Conservation (phyloP, 2,113 vertebrate species). For the Hyaena hyaena region DNA sequence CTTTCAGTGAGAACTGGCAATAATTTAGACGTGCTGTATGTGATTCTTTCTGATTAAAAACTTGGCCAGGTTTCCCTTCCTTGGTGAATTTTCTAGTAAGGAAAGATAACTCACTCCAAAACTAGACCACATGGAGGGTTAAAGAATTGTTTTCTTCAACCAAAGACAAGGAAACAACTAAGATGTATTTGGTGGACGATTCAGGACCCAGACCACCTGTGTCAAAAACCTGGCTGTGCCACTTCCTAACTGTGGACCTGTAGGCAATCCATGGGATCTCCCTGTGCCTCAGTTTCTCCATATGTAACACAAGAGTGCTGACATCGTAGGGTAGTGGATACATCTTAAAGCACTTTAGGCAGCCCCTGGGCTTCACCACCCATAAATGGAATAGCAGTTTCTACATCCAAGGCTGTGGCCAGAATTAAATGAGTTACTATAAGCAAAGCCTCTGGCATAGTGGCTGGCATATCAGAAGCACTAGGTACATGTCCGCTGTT, state of each 20-base stretch:
- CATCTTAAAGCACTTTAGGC: not conserved
- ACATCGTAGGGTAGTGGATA: not conserved
- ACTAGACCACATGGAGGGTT: not conserved
- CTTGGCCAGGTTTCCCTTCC: not conserved
- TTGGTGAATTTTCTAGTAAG: not conserved
- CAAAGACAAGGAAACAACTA: not conserved
- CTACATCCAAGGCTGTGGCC: not conserved
- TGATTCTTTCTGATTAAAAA: slow-evolving; percentile 44
- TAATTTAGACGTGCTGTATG: not conserved
- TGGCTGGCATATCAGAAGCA: not conserved
- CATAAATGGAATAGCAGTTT: not conserved
- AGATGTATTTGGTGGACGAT: not conserved
- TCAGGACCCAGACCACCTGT: not conserved
- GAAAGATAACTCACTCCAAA: slow-evolving; percentile 8
- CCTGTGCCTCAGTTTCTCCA: not conserved
- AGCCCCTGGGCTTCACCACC: not conserved
- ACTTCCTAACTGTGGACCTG: not conserved
- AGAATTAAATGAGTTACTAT: not conserved
- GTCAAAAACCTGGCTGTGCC: not conserved
- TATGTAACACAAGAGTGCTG: not conserved
- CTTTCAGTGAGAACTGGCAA: not conserved
- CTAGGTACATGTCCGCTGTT: accelerated
- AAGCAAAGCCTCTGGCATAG: not conserved
- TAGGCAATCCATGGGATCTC: not conserved
- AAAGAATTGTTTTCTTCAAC: not conserved